Evolutionary conservation across 2,113 vertebrate genomes (phyloP).

Genomic region (Entelurus aequoreus): DNA sequence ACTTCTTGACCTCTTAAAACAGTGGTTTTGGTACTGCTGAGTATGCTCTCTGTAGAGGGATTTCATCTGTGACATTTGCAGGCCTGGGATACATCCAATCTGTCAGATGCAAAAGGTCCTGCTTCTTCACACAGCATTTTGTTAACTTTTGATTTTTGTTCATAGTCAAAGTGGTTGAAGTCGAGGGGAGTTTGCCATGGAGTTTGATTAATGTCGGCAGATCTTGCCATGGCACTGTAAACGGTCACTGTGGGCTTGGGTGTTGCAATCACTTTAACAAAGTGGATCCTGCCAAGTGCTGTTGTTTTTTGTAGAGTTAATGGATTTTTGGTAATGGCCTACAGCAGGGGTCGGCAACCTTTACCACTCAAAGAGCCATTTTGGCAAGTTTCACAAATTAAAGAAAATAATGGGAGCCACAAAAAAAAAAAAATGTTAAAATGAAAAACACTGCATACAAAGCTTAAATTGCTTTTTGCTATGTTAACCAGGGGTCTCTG

Average conservation of each 20-base stretch:
- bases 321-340: conserved; percentile 13
- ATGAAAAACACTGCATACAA: no score
- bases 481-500: no score
- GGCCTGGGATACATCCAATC: conserved; percentile 19
- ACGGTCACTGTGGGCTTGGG: not conserved
- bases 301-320: conserved; percentile 11
- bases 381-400: no score
- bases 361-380: no score
- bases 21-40: conserved; percentile 15
- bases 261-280: conserved; percentile 10
- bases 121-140: conserved; percentile 20
- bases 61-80: conserved; percentile 9
- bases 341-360: no score
- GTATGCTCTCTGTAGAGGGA: conserved; percentile 8
- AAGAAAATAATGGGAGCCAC: no score
- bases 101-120: conserved; percentile 3
- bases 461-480: no score
- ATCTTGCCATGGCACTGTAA: not conserved
- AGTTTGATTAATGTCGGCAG: not conserved
- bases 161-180: conserved; percentile 9
- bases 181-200: conserved; percentile 10
- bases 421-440: no score
- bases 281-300: conserved; percentile 6
- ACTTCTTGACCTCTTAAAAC: conserved; percentile 6
- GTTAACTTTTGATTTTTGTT: conserved; percentile 2